Evolutionary conservation across 2,888 invertebrate genomes (phyloP).

Genomic region (Smittia aterrima): DNA sequence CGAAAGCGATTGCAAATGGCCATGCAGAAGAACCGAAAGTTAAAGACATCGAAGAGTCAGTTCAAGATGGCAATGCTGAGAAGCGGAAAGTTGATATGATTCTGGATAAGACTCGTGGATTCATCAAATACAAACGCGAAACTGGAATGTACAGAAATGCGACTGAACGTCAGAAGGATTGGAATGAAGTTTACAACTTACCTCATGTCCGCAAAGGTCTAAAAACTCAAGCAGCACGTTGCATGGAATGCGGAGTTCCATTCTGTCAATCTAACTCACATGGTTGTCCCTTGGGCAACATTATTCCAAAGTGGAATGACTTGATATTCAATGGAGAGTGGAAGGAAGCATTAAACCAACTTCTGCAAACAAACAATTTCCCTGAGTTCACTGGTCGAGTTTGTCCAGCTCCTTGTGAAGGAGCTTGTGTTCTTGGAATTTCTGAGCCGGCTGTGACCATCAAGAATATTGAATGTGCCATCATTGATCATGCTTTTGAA

Average conservation of each 20-base stretch:
- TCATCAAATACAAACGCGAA: slow-evolving; percentile 94
- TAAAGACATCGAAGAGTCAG: slow-evolving; percentile 85
- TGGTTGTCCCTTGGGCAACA: slow-evolving; percentile 97
- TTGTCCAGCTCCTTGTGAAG: slow-evolving; percentile 97
- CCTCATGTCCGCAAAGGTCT: slow-evolving; percentile 84
- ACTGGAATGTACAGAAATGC: slow-evolving; percentile 81
- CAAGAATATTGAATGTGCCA: slow-evolving; percentile 98
- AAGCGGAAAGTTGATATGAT: slow-evolving; percentile 79
- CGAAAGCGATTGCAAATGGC: slow-evolving; percentile 48
- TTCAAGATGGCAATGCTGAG: slow-evolving; percentile 73
- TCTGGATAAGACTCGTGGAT: slow-evolving; percentile 83
- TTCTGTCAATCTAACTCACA: slow-evolving; percentile 90
- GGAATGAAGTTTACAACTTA: slow-evolving; percentile 95
- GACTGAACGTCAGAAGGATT: slow-evolving; percentile 83
- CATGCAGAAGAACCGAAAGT: slow-evolving; percentile 55
- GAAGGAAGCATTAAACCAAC: slow-evolving; percentile 87
- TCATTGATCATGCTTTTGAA: slow-evolving; percentile 97
- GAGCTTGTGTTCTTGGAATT: slow-evolving; percentile 94
- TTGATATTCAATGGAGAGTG: slow-evolving; percentile 92
- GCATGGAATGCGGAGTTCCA: slow-evolving; percentile 99
- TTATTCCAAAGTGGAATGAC: slow-evolving; percentile 99
- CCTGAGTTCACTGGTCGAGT: slow-evolving; percentile 96
- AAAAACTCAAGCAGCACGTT: slow-evolving; percentile 86
- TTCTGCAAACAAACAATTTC: slow-evolving; percentile 98
- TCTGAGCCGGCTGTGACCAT: slow-evolving; percentile 96